phyloP scores from a whole-genome alignment of 2,113 vertebrate species.

The Neodon shergylaensis region DNA sequence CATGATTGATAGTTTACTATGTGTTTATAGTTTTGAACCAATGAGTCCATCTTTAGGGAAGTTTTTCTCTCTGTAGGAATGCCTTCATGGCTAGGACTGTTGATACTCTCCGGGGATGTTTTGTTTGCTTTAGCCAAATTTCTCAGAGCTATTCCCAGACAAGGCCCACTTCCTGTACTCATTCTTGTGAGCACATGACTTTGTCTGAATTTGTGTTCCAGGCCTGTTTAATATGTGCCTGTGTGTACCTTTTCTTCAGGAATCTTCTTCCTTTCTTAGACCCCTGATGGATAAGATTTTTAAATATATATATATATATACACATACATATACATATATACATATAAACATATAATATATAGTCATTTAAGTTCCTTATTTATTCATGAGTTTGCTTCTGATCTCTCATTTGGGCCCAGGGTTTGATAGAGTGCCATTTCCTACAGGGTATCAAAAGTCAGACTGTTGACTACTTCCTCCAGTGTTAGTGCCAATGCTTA shows the following conservation, averaged over 20 bases:
- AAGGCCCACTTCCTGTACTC: neutral
- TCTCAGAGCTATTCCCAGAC: neutral
- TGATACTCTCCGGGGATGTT: conserved; percentile 14
- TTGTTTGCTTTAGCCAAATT: conserved; percentile 33
- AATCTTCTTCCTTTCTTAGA: neutral
- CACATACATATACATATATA: too few relatives aligned
- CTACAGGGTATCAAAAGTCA: neutral
- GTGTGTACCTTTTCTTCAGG: neutral
- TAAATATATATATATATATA: too few relatives aligned
- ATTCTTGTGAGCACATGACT: conserved; percentile 3
- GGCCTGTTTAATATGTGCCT: neutral
- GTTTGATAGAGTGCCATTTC: conserved; percentile 17
- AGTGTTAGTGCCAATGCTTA: neutral
- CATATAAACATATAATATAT: neutral
- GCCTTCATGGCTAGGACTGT: neutral
- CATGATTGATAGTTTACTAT: neutral
- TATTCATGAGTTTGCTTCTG: neutral
- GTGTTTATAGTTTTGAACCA: neutral
- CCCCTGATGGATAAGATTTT: neutral
- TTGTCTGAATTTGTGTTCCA: conserved; percentile 43
- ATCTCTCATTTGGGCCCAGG: neutral
- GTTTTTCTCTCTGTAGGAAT: neutral
- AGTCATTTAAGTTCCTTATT: neutral
- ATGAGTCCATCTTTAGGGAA: neutral
- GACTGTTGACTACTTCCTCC: neutral